phyloP scores from a whole-genome alignment of 2,888 invertebrate species.

The Schrankia costaestrigalis region DNA sequence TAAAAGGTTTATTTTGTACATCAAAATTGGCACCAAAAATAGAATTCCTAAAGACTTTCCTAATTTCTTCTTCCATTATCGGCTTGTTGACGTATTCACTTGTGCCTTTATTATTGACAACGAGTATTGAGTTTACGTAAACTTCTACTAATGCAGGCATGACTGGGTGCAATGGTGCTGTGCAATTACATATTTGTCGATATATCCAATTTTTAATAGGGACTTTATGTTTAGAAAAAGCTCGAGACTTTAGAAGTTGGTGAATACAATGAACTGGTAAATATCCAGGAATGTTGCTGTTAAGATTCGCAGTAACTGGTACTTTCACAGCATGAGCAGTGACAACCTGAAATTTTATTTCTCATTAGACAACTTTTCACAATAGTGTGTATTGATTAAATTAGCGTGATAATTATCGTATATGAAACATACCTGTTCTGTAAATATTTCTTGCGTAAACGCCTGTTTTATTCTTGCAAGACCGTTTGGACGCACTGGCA shows the following conservation, averaged over 20 bases:
- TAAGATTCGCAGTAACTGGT: constrained; percentile 94
- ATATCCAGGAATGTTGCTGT: constrained; percentile 93
- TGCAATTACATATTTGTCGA: constrained; percentile 92
- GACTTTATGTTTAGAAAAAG: constrained; percentile 97
- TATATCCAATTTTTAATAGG: constrained; percentile 98
- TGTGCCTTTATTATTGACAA: constrained; percentile 83
- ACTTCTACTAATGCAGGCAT: constrained; percentile 96
- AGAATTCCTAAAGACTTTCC: constrained; percentile 89
- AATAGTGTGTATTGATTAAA: not conserved
- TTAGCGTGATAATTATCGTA: not conserved
- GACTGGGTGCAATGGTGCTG: constrained; percentile 95
- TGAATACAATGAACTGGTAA: constrained; percentile 98
- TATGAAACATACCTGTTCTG: constrained; percentile 86
- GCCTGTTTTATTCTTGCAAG: constrained; percentile 94
- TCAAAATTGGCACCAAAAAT: constrained; percentile 88
- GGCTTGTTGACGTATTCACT: constrained; percentile 94
- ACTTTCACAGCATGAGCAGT: constrained; percentile 97
- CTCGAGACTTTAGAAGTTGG: constrained; percentile 94
- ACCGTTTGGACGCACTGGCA: constrained; percentile 92
- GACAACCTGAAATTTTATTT: constrained; percentile 82
- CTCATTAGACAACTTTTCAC: not conserved
- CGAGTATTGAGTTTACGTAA: constrained; percentile 94
- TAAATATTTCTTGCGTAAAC: constrained; percentile 97
- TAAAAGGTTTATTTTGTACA: constrained; percentile 73
- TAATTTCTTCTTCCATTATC: constrained; percentile 93